These are phyloP conservation scores for Jacana jacana DNA, from an alignment of 2,113 vertebrate genomes.

Conservation along the genomic window DNA sequence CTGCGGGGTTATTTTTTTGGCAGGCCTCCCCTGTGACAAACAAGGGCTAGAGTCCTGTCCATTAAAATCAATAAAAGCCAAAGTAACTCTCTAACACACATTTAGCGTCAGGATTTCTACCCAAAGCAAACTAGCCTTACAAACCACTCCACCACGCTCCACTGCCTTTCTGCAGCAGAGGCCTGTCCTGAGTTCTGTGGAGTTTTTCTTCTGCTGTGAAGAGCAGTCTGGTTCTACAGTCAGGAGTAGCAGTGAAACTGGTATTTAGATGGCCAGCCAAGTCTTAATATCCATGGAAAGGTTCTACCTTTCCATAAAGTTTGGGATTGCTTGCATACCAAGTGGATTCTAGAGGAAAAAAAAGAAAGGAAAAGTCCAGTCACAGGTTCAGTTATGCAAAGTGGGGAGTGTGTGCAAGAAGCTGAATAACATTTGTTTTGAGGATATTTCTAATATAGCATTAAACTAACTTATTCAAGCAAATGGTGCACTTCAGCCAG, in stretches of 20 bases:
- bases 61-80: not conserved
- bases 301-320: not conserved
- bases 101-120: not conserved
- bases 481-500: not conserved
- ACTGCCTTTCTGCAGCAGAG: not conserved
- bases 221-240: not conserved
- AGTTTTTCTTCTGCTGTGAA: not conserved
- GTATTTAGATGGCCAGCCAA: not conserved
- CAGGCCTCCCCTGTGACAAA: not conserved
- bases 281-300: not conserved
- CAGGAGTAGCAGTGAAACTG: not conserved
- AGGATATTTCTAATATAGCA: not conserved
- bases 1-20: not conserved
- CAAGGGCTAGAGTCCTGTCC: not conserved
- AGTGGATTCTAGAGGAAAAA: not conserved
- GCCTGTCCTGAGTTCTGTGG: not conserved
- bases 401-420: not conserved
- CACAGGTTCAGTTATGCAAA: not conserved
- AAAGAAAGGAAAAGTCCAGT: too few relatives aligned
- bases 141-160: rapidly evolving
- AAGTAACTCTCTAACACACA: not conserved
- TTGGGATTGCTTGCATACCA: not conserved
- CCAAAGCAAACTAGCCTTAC: not conserved
- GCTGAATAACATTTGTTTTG: not conserved
- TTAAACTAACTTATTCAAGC: not conserved